Percentiles rank a stretch among this genome's conserved stretches.
These are phyloP conservation scores for Temnothorax nylanderi DNA, from an alignment of 1,140 invertebrate genomes.

Conservation along the genomic window DNA sequence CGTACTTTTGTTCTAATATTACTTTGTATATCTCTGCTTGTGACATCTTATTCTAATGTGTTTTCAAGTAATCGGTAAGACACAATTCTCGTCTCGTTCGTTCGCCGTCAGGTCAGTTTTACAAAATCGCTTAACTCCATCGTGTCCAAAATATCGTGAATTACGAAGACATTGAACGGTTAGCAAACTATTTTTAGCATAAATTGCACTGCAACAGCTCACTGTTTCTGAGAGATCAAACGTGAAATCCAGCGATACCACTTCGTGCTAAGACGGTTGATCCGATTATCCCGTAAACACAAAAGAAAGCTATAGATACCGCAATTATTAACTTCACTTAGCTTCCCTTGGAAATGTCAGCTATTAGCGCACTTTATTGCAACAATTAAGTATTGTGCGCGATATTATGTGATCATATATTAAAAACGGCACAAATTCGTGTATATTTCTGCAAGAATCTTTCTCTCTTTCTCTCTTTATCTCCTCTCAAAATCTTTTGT, in stretches of 20 bases:
- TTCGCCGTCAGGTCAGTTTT: neutral
- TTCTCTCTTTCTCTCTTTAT: neutral
- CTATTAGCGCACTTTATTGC: neutral
- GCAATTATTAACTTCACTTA: constrained; percentile 20
- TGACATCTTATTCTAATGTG: neutral
- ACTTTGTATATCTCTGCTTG: neutral
- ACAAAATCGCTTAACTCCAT: neutral
- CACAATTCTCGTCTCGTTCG: neutral
- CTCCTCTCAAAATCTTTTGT: neutral
- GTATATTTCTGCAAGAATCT: neutral
- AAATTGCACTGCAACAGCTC: neutral
- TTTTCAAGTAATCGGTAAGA: neutral
- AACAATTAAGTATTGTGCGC: neutral
- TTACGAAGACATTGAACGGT: neutral
- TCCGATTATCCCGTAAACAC: constrained; percentile 50
- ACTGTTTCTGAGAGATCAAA: neutral
- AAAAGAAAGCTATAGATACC: constrained; percentile 31
- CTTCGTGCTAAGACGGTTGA: neutral
- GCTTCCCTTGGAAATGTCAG: constrained; percentile 35
- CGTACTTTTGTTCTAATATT: neutral
- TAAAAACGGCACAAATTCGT: neutral
- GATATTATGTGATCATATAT: neutral
- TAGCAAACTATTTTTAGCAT: constrained; percentile 5
- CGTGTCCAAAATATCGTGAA: neutral
- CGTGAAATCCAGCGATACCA: constrained; percentile 14